Conservation (phyloP, 2,113 vertebrate species). For the Setophaga coronata region DNA sequence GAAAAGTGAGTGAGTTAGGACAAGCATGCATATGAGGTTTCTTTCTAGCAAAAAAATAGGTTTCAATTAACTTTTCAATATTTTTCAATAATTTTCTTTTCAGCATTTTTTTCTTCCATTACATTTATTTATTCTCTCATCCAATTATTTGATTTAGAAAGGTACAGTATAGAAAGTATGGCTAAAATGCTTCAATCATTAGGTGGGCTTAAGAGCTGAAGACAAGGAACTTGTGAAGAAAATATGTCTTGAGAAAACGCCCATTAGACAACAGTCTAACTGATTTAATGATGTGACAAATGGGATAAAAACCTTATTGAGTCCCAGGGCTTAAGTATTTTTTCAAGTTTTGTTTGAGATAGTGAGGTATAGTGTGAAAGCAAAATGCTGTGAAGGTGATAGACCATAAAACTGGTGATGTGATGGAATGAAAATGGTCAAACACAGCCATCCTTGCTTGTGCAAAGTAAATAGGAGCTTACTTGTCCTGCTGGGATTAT, state of each 20-base stretch:
- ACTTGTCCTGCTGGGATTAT: not conserved
- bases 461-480: not conserved
- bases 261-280: not conserved
- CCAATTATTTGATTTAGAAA: not conserved
- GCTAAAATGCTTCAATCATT: not conserved
- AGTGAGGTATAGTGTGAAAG: not conserved
- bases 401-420: not conserved
- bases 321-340: not conserved
- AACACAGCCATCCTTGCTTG: not conserved
- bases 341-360: conserved; percentile 18
- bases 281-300: conserved; percentile 8
- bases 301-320: not conserved
- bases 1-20: not conserved
- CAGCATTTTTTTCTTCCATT: not conserved
- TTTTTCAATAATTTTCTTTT: not conserved
- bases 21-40: not conserved
- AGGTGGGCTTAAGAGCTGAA: not conserved
- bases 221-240: not conserved
- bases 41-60: not conserved
- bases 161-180: not conserved
- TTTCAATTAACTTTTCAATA: not conserved
- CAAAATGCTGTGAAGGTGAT: not conserved
- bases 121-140: not conserved
- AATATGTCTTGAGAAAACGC: not conserved
- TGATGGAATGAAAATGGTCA: not conserved